A percentile compares a stretch with the other conserved stretches of the same genome.
Evolutionary conservation across 23 tunicate genomes (phyloP).

Genomic region (Aplidium turbinatum): DNA sequence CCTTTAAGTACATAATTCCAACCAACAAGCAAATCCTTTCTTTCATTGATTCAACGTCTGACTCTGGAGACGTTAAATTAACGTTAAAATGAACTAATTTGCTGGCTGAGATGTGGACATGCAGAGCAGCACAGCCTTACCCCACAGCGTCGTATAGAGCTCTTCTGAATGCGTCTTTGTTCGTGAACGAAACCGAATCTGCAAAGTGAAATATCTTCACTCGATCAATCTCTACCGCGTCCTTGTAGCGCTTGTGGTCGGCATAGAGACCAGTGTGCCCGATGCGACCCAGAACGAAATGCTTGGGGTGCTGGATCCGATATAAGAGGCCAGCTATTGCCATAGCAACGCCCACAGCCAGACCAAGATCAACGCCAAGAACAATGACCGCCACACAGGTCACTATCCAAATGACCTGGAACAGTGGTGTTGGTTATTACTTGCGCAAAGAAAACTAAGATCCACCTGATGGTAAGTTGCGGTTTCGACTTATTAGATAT

Average conservation of each 20-base stretch:
- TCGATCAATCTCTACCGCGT: conserved; percentile 63
- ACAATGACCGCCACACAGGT: conserved; percentile 76
- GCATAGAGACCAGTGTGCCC: conserved; percentile 85
- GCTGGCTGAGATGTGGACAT: too few species aligned
- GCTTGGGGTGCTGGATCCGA: conserved; percentile 87
- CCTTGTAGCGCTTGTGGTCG: conserved; percentile 66
- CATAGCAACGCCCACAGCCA: conserved; percentile 74
- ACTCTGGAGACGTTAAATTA: too few species aligned
- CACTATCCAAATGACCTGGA: conserved; percentile 75
- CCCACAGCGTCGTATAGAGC: conserved; percentile 65
- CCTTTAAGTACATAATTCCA: too few species aligned
- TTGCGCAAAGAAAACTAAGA: too few species aligned
- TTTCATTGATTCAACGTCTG: too few species aligned
- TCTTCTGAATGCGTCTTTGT: conserved; percentile 85
- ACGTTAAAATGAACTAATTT: too few species aligned
- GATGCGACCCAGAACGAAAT: conserved; percentile 79
- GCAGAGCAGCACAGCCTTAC: too few species aligned
- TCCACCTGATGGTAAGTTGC: too few species aligned
- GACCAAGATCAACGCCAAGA: conserved; percentile 86
- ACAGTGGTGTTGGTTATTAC: too few species aligned
- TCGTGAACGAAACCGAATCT: conserved; percentile 89
- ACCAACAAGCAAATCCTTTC: too few species aligned
- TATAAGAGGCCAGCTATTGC: conserved; percentile 71
- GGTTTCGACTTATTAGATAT: too few species aligned
- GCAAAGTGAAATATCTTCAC: conserved; percentile 84